These are phyloP conservation scores for Linnaemya vulpina DNA, from an alignment of 2,888 invertebrate genomes.

Conservation along the genomic window DNA sequence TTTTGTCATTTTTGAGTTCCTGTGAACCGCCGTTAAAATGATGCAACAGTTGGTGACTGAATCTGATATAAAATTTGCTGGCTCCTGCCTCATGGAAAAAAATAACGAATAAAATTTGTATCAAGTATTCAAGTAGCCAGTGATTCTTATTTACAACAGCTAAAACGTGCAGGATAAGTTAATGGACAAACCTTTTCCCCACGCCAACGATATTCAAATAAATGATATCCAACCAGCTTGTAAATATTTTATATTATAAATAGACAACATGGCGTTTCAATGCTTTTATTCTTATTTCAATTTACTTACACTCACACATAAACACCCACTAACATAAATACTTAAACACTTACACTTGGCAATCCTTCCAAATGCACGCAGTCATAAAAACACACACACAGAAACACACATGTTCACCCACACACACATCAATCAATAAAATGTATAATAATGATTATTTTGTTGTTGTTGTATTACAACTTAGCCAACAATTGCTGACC, in stretches of 20 bases:
- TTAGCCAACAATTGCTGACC: constrained; percentile 62
- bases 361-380: background rate
- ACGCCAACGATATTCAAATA: background rate
- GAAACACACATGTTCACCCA: constrained; percentile 5
- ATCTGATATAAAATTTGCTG: too few relatives aligned
- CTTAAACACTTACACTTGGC: background rate
- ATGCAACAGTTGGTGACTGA: too few relatives aligned
- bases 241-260: constrained; percentile 61
- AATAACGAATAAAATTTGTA: too few relatives aligned
- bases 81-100: too few relatives aligned
- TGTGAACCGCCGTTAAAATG: too few relatives aligned
- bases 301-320: constrained; percentile 4
- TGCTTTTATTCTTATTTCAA: constrained; percentile 7
- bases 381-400: background rate
- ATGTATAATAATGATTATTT: constrained; percentile 64
- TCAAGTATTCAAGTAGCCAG: too few relatives aligned
- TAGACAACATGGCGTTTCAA: constrained; percentile 61
- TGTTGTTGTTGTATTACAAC: constrained; percentile 59
- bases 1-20: too few relatives aligned
- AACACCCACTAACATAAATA: constrained; percentile 16
- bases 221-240: constrained; percentile 29
- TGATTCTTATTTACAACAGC: too few relatives aligned
- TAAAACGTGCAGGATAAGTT: background rate
- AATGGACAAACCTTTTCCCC: constrained; percentile 2
- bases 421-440: constrained; percentile 68